A percentile compares a stretch with the other conserved stretches of the same genome.
phyloP scores from a whole-genome alignment of 2,113 vertebrate genomes.

The Mormoops blainvillei region DNA sequence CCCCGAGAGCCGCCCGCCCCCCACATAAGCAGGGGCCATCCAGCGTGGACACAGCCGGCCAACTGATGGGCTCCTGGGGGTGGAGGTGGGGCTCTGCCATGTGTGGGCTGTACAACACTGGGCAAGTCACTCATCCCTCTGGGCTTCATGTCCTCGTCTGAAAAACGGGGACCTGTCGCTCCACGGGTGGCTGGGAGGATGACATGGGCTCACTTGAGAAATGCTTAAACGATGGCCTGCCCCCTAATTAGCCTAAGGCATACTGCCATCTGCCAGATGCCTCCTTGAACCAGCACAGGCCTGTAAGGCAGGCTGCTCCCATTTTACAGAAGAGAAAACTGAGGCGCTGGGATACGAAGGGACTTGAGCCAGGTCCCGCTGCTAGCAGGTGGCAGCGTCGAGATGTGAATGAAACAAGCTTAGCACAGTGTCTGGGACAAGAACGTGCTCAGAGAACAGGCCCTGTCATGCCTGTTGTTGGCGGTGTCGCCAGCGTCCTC shows the following conservation, averaged over 20 bases:
- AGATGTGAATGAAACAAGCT: not conserved
- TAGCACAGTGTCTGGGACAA: not conserved
- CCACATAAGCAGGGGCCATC: not conserved
- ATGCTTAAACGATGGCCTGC: not conserved
- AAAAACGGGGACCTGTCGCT: not conserved
- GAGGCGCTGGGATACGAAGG: not conserved
- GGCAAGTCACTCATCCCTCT: not conserved
- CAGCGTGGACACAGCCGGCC: accelerated
- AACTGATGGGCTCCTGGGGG: accelerated
- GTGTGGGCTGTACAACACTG: not conserved
- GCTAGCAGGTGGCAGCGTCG: not conserved
- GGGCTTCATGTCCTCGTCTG: not conserved
- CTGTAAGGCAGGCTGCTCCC: not conserved
- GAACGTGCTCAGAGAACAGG: accelerated
- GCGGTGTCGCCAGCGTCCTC: not conserved
- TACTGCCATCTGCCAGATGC: not conserved
- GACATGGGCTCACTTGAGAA: no score
- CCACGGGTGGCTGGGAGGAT: not conserved
- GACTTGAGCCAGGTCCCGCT: not conserved
- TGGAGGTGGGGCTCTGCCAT: not conserved
- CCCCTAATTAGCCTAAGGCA: no score
- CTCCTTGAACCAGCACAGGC: not conserved
- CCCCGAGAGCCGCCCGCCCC: accelerated
- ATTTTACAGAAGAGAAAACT: not conserved
- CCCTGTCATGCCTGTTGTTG: accelerated